These are phyloP conservation scores for Brenthis ino DNA, from an alignment of 2,888 invertebrate species.

Conservation along the genomic window DNA sequence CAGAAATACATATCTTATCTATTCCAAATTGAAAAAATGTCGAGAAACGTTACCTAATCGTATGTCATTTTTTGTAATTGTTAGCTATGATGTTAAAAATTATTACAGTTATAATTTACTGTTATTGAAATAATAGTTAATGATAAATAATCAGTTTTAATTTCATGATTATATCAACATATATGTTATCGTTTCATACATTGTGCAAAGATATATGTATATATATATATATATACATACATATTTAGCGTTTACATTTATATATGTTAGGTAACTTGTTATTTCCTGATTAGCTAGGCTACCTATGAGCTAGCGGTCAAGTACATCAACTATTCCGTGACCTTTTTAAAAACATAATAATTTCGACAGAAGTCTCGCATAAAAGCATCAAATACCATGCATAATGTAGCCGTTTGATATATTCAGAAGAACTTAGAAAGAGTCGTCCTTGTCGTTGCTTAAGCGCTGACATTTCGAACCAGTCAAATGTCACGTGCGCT, in stretches of 20 bases:
- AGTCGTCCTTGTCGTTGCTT: conserved; percentile 80
- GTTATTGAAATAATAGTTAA: too few species aligned
- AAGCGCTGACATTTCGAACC: conserved; percentile 78
- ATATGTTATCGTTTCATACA: too few species aligned
- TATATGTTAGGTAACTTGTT: conserved; percentile 31
- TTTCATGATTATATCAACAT: too few species aligned
- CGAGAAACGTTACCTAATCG: conserved; percentile 52
- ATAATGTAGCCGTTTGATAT: conserved; percentile 68
- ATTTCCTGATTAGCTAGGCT: conserved; percentile 57
- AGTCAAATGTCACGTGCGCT: conserved; percentile 80
- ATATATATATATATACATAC: not conserved
- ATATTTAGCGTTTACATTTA: conserved; percentile 17
- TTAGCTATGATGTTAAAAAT: too few species aligned
- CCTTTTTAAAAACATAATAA: conserved; percentile 71
- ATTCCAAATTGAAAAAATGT: conserved; percentile 47
- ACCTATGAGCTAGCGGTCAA: conserved; percentile 59
- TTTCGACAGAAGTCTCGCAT: conserved; percentile 68
- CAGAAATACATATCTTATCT: not conserved
- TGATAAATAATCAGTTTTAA: too few species aligned
- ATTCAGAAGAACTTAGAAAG: conserved; percentile 75
- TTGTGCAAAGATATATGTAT: too few species aligned
- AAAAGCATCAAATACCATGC: conserved; percentile 75
- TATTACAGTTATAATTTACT: too few species aligned
- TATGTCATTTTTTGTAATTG: conserved; percentile 28
- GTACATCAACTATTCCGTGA: conserved; percentile 74